Conservation (phyloP, 2,113 vertebrate species). For the Phalacrocorax pelagicus region DNA sequence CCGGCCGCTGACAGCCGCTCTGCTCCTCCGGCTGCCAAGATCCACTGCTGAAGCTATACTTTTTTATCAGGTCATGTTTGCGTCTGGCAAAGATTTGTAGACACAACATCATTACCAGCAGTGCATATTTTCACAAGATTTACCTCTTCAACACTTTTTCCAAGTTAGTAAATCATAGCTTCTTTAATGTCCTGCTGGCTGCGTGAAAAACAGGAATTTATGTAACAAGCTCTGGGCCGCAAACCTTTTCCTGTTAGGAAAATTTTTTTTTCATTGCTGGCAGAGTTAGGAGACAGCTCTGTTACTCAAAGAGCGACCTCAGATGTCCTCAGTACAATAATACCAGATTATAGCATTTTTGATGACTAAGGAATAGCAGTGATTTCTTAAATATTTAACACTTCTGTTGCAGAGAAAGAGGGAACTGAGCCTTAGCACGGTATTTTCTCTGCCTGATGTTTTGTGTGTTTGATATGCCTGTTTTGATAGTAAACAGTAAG, state of each 20-base stretch:
- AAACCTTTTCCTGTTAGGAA: constrained; percentile 84
- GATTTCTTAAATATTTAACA: constrained; percentile 64
- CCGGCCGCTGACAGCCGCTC: background rate
- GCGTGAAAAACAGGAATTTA: constrained; percentile 84
- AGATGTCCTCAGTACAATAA: constrained; percentile 79
- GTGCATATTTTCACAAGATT: constrained; percentile 65
- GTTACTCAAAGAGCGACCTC: constrained; percentile 78
- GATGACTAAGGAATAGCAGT: constrained; percentile 71
- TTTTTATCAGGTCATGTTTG: constrained; percentile 50
- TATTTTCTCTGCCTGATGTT: background rate
- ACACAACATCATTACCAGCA: constrained; percentile 61
- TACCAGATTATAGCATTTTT: constrained; percentile 71
- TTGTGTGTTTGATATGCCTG: background rate
- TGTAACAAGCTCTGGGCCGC: constrained; percentile 74
- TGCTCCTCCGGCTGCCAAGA: background rate
- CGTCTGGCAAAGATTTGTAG: constrained; percentile 55
- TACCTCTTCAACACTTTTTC: constrained; percentile 65
- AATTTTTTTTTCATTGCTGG: constrained; percentile 72
- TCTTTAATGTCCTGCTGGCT: constrained; percentile 74
- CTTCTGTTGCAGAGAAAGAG: background rate
- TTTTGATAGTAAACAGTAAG: constrained; percentile 50
- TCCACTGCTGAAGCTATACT: background rate
- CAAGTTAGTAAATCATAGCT: constrained; percentile 71
- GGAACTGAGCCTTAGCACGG: background rate
- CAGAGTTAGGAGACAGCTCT: constrained; percentile 71